A percentile compares a stretch with the other conserved stretches of the same genome.
phyloP scores from a whole-genome alignment of 1,140 invertebrate genomes.

The Lethrus apterus region DNA sequence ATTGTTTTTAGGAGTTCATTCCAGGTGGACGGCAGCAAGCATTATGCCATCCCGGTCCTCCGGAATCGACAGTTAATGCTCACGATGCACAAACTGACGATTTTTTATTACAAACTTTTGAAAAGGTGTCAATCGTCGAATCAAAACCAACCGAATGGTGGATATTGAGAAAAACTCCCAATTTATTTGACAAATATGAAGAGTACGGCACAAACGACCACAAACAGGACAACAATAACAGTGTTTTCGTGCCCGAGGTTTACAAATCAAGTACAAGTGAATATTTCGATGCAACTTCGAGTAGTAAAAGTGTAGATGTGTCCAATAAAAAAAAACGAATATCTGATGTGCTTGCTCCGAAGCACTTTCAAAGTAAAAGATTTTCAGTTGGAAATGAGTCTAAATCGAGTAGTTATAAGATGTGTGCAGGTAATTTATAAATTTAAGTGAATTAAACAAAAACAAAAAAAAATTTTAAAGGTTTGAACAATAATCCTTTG shows the following conservation, averaged over 20 bases:
- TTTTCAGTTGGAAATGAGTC: constrained; percentile 19
- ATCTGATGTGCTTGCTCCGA: constrained; percentile 26
- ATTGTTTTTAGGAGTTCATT: constrained; percentile 69
- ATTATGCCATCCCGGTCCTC: constrained; percentile 64
- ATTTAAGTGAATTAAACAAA: too few species aligned
- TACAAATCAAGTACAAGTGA: too few species aligned
- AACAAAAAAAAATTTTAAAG: not conserved
- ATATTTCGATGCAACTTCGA: constrained; percentile 24
- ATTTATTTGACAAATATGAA: constrained; percentile 16
- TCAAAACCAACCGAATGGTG: constrained; percentile 57
- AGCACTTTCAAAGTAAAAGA: constrained; percentile 22
- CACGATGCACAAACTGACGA: constrained; percentile 41
- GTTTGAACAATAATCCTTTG: constrained; percentile 12
- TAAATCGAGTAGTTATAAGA: constrained; percentile 13
- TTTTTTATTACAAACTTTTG: constrained; percentile 59
- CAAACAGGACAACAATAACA: constrained; percentile 8
- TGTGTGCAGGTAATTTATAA: too few species aligned
- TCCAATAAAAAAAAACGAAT: constrained; percentile 20
- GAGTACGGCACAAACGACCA: not conserved
- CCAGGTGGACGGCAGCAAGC: constrained; percentile 79
- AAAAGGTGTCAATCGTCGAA: constrained; percentile 65
- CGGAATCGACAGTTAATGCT: constrained; percentile 41
- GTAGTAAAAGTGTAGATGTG: constrained; percentile 13
- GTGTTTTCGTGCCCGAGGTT: too few species aligned
- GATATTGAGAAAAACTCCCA: constrained; percentile 50